Evolutionary conservation across 1,140 invertebrate genomes (phyloP).

Genomic region (Drosophila takahashii): DNA sequence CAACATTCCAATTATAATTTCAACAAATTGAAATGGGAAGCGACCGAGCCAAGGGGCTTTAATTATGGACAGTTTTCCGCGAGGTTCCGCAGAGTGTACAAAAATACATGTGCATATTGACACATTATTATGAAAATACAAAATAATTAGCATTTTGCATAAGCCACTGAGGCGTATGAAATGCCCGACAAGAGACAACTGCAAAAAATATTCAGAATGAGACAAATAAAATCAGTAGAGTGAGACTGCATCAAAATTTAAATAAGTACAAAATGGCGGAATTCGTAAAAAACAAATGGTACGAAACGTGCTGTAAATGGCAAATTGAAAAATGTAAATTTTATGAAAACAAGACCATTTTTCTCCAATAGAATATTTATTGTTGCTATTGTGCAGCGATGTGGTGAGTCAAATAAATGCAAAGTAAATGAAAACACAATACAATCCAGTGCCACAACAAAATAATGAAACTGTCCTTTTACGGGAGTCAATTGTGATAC

Average conservation of each 20-base stretch:
- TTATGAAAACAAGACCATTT: conserved; percentile 39
- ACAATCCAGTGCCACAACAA: not conserved
- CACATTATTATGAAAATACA: conserved; percentile 72
- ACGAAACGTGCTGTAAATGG: conserved; percentile 62
- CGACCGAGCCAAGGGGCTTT: conserved; percentile 17
- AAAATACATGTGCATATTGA: conserved; percentile 58
- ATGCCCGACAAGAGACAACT: conserved; percentile 29
- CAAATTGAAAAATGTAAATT: conserved; percentile 69
- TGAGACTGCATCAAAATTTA: conserved; percentile 27
- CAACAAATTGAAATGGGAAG: conserved; percentile 45
- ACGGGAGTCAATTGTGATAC: conserved; percentile 3
- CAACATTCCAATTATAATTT: conserved; percentile 15
- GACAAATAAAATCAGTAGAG: conserved; percentile 25
- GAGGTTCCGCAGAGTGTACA: not conserved
- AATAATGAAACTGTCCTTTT: conserved; percentile 15
- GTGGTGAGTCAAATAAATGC: conserved; percentile 21
- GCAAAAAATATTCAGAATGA: conserved; percentile 34
- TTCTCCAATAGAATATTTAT: conserved; percentile 29
- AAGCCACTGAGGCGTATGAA: conserved; percentile 58
- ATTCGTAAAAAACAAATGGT: conserved; percentile 41
- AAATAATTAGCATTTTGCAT: conserved; percentile 77
- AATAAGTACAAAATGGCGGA: conserved; percentile 44
- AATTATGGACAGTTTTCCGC: conserved; percentile 38
- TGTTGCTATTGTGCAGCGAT: conserved; percentile 13
- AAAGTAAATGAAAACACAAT: conserved; percentile 30